These are phyloP conservation scores for Ooceraea biroi DNA, from an alignment of 1,140 invertebrate species.

Conservation along the genomic window DNA sequence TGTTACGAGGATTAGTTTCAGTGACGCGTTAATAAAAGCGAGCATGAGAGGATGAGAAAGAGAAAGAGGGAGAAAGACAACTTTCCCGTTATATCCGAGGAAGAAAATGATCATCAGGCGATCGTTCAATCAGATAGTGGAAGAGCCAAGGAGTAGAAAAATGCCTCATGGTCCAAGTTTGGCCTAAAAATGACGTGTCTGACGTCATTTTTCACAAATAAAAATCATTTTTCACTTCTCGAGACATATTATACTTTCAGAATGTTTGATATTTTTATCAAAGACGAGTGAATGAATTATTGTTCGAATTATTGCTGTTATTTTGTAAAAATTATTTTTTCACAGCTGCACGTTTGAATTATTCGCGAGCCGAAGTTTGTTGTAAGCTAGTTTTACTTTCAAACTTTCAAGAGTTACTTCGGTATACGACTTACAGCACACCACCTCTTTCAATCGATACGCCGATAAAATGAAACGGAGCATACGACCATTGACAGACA, in stretches of 20 bases:
- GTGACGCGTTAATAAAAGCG: conserved; percentile 28
- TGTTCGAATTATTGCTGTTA: too few relatives aligned
- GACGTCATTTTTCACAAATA: neutral
- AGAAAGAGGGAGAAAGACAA: neutral
- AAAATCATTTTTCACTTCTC: too few relatives aligned
- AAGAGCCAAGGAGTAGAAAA: conserved; percentile 3
- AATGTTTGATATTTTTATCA: too few relatives aligned
- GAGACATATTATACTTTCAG: too few relatives aligned
- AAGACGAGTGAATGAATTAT: too few relatives aligned
- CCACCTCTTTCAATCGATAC: conserved; percentile 17
- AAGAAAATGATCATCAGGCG: too few relatives aligned
- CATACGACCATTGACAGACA: neutral
- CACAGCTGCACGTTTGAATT: conserved; percentile 13
- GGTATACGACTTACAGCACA: neutral
- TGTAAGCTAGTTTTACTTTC: conserved; percentile 11
- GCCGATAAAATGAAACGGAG: conserved; percentile 4
- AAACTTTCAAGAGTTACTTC: conserved; percentile 30
- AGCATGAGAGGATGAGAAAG: too few relatives aligned
- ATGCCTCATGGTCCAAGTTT: neutral
- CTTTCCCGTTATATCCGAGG: conserved; percentile 1
- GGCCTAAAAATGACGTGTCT: neutral
- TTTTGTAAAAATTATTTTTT: neutral
- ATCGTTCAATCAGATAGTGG: neutral
- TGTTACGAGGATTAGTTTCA: conserved; percentile 36
- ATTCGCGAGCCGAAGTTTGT: conserved; percentile 31